Evolutionary conservation across 2,113 vertebrate species (phyloP).

Genomic region (Burhinus oedicnemus): DNA sequence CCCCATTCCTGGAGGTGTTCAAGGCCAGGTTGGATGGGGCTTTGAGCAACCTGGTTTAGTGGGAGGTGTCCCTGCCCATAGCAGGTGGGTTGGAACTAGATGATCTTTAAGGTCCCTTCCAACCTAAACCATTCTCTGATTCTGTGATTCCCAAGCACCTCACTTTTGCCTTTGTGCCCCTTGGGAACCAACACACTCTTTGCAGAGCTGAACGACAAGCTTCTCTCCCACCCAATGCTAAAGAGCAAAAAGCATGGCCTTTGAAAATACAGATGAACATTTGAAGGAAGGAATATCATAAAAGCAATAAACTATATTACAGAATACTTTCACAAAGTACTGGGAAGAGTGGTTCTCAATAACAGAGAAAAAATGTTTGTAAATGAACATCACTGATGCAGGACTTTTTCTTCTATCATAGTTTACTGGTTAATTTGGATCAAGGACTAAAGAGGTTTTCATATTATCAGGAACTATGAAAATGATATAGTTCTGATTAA

Average conservation of each 20-base stretch:
- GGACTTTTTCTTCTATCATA: not conserved
- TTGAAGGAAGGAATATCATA: not conserved
- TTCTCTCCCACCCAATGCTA: not conserved
- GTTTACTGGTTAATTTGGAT: not conserved
- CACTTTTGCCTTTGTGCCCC: not conserved
- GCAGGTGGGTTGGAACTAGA: not conserved
- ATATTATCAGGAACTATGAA: not conserved
- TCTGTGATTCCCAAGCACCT: not conserved
- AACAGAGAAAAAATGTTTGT: not conserved
- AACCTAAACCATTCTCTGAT: not conserved
- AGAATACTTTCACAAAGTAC: not conserved
- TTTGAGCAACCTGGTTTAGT: not conserved
- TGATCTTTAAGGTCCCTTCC: not conserved
- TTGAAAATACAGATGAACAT: not conserved
- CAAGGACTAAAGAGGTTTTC: not conserved
- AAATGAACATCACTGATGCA: not conserved
- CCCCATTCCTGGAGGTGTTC: not conserved
- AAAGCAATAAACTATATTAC: not conserved
- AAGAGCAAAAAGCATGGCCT: not conserved
- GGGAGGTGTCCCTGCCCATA: not conserved
- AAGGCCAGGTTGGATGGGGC: not conserved
- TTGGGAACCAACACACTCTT: not conserved
- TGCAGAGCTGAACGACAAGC: not conserved
- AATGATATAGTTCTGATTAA: not conserved
- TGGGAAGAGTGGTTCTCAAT: not conserved